These are phyloP conservation scores for Gonioctena quinquepunctata DNA, from an alignment of 1,140 invertebrate genomes.

Conservation along the genomic window DNA sequence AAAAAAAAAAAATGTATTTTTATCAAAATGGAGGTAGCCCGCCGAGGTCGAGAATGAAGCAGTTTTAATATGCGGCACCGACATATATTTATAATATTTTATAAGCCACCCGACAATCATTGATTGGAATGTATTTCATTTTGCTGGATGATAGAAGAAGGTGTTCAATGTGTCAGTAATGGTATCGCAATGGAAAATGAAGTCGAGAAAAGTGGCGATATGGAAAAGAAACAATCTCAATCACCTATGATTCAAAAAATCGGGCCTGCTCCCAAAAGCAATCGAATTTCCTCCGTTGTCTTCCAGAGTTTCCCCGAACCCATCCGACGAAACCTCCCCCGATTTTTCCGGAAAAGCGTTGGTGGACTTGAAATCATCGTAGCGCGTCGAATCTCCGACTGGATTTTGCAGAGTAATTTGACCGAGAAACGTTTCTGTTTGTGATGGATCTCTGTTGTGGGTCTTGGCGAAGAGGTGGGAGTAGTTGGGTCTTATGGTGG, in stretches of 20 bases:
- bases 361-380: slow-evolving; percentile 25
- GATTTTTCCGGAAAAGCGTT: background rate
- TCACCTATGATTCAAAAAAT: slow-evolving; percentile 34
- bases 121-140: no score
- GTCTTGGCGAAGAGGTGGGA: slow-evolving; percentile 45
- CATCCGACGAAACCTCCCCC: background rate
- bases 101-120: no score
- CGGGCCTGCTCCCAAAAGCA: background rate
- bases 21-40: no score
- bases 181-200: no score
- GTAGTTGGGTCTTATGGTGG: slow-evolving; percentile 49
- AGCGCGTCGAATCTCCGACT: slow-evolving; percentile 51
- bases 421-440: slow-evolving; percentile 63
- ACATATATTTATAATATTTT: no score
- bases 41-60: no score
- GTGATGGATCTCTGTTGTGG: slow-evolving; percentile 61
- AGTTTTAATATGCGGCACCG: no score
- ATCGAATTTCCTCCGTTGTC: slow-evolving; percentile 6
- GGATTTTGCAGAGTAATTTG: slow-evolving; percentile 64
- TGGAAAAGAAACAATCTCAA: background rate
- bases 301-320: background rate
- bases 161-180: no score
- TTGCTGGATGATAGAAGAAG: no score
- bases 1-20: no score
- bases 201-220: no score